phyloP scores from a whole-genome alignment of 2,888 invertebrate genomes.

The Tachina grossa region DNA sequence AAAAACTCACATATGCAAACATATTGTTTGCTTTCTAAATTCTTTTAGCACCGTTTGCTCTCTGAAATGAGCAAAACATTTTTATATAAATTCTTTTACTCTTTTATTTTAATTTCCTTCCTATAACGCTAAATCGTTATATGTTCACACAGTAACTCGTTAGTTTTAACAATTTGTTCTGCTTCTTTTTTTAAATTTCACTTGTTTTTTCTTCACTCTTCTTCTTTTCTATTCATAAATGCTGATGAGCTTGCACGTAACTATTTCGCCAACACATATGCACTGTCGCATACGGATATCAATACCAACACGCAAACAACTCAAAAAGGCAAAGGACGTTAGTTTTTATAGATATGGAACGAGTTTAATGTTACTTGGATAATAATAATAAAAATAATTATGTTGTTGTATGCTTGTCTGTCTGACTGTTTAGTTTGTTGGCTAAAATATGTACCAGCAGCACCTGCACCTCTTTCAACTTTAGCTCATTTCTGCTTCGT shows the following conservation, averaged over 20 bases:
- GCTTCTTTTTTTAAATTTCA: conserved; percentile 41
- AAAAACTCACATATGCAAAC: conserved; percentile 33
- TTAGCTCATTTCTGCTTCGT: conserved; percentile 40
- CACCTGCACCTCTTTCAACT: conserved; percentile 62
- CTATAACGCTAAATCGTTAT: conserved; percentile 52
- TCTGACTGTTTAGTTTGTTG: conserved; percentile 31
- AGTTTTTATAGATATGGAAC: conserved; percentile 37
- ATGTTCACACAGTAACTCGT: conserved; percentile 46
- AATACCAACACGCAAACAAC: conserved; percentile 23
- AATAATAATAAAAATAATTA: conserved; percentile 47
- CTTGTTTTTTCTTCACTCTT: conserved; percentile 34
- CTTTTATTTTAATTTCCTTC: conserved; percentile 34
- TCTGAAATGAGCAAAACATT: conserved; percentile 9
- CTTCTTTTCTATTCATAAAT: conserved; percentile 43
- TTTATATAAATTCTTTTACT: conserved; percentile 15
- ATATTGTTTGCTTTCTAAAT: conserved; percentile 19
- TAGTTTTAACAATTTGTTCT: conserved; percentile 40
- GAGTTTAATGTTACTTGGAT: conserved; percentile 49
- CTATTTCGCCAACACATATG: conserved; percentile 25
- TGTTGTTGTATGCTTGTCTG: conserved; percentile 50
- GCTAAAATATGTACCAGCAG: conserved; percentile 37
- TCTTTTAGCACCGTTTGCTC: conserved; percentile 25
- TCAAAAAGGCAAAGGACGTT: conserved; percentile 43
- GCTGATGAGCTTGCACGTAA: conserved; percentile 37
- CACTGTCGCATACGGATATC: conserved; percentile 4